phyloP scores from a whole-genome alignment of 1,140 invertebrate species.

The Euwallacea fornicatus region DNA sequence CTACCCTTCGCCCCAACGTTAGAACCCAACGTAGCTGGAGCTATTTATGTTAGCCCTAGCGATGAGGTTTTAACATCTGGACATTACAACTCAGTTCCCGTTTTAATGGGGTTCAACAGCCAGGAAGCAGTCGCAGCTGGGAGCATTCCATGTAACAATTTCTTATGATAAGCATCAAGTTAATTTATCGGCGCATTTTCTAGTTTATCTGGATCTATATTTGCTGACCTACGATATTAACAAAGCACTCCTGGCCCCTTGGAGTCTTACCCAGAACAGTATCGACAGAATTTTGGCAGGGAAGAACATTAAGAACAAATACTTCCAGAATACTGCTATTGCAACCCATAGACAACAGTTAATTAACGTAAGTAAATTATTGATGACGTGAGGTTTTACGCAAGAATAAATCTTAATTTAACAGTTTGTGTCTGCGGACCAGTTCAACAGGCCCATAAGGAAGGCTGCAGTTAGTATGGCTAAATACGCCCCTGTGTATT shows the following conservation, averaged over 20 bases:
- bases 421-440: constrained; percentile 12
- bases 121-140: constrained; percentile 10
- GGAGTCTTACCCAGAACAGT: neutral
- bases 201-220: neutral
- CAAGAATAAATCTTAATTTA: neutral
- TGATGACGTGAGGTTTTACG: neutral
- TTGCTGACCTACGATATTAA: neutral
- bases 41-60: constrained; percentile 12
- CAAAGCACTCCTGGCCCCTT: neutral
- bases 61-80: constrained; percentile 2
- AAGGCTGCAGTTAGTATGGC: constrained; percentile 6
- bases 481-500: constrained; percentile 9
- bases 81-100: constrained; percentile 3
- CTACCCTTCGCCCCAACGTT: constrained; percentile 7
- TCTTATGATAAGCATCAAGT: neutral
- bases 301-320: neutral
- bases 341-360: neutral
- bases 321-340: neutral
- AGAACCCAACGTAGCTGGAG: constrained; percentile 12
- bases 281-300: neutral
- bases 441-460: constrained; percentile 12
- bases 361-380: neutral
- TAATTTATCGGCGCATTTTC: neutral
- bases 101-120: constrained; percentile 25
- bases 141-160: constrained; percentile 10